A percentile compares a stretch with the other conserved stretches of the same genome.
Conservation (phyloP, 2,797 vertebrate genomes). For the Masticophis lateralis region DNA sequence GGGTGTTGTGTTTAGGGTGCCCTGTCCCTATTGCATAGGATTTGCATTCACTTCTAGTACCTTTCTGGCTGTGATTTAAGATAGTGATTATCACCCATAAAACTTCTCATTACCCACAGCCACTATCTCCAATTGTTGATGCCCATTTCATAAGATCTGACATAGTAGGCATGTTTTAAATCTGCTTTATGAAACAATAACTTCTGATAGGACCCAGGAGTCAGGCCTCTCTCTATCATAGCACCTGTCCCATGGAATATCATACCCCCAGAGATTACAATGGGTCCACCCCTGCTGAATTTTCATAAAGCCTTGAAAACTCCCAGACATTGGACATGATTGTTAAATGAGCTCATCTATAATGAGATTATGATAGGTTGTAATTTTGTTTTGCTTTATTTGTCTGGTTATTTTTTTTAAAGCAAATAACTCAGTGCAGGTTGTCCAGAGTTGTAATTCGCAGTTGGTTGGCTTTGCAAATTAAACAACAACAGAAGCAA, state of each 20-base stretch:
- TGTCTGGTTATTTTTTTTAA: not conserved
- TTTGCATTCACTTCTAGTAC: not conserved
- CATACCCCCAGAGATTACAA: not conserved
- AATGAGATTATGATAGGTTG: not conserved
- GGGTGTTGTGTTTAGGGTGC: not conserved
- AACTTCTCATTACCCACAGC: not conserved
- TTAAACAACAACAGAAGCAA: not conserved
- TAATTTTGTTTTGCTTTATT: not conserved
- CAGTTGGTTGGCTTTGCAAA: not conserved
- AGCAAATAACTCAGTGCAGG: not conserved
- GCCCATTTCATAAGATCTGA: not conserved
- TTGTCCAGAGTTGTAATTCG: not conserved
- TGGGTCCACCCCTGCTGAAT: not conserved
- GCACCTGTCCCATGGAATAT: not conserved
- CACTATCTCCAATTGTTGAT: not conserved
- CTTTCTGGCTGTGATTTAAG: not conserved
- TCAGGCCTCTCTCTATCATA: not conserved
- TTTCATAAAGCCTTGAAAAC: not conserved
- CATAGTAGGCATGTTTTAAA: not conserved
- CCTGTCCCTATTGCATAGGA: not conserved
- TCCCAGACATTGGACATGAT: not conserved
- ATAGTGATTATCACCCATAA: not conserved
- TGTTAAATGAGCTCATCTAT: not conserved
- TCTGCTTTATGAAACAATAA: not conserved
- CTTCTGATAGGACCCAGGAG: not conserved